These are phyloP conservation scores for Nannobrachium achirus DNA, from an alignment of 2,113 vertebrate species.

Conservation along the genomic window DNA sequence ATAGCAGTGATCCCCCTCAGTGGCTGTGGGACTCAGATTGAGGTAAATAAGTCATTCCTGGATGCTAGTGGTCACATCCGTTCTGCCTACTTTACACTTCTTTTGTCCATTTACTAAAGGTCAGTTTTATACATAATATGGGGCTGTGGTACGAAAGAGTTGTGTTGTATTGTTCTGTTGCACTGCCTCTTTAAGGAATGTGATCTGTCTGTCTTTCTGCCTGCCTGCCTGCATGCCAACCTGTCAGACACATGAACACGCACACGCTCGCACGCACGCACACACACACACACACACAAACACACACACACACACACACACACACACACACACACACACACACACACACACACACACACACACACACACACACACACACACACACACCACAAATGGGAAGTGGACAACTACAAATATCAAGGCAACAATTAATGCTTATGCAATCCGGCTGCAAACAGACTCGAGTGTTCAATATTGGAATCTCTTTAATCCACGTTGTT, in stretches of 20 bases:
- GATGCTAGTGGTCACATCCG: background rate
- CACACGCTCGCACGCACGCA: background rate
- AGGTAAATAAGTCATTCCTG: constrained; percentile 47
- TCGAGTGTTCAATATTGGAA: too few species aligned
- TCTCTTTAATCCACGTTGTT: too few species aligned
- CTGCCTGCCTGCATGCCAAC: too few species aligned
- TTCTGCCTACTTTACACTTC: too few species aligned
- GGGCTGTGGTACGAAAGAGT: too few species aligned
- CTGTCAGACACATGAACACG: too few species aligned
- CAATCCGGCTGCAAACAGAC: too few species aligned
- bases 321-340: constrained; percentile 4
- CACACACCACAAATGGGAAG: background rate
- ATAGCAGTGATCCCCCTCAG: constrained; percentile 68
- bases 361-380: constrained; percentile 8
- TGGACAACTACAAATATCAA: too few species aligned
- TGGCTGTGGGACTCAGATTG: constrained; percentile 71
- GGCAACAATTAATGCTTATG: too few species aligned
- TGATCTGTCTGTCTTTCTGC: too few species aligned
- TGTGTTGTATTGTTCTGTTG: too few species aligned
- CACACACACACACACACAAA: background rate
- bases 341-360: background rate
- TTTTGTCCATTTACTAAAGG: background rate
- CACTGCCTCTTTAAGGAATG: too few species aligned
- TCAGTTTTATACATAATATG: background rate
- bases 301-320: background rate